Conservation (phyloP, 2,797 vertebrate genomes). For the Fundulus diaphanus region DNA sequence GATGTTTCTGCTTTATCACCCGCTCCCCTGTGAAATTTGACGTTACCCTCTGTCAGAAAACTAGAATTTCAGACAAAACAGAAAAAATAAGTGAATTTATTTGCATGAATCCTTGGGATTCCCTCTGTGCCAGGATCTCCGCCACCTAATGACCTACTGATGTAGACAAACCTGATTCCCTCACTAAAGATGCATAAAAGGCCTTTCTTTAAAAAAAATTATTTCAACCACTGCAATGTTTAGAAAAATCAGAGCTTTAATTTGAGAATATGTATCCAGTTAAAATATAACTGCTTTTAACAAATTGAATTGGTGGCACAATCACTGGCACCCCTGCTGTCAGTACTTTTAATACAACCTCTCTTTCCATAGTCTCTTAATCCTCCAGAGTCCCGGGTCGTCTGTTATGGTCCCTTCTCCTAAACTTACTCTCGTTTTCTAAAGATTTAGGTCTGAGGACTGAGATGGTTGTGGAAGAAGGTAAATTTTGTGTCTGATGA, state of each 20-base stretch:
- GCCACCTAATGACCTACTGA: neutral
- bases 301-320: neutral
- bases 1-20: neutral
- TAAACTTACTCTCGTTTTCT: no score
- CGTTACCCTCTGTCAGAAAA: neutral
- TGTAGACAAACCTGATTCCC: neutral
- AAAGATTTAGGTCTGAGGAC: no score
- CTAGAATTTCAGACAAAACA: slow-evolving; percentile 8
- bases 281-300: neutral
- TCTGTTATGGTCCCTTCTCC: neutral
- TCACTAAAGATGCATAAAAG: neutral
- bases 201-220: neutral
- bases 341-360: neutral
- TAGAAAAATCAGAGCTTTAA: neutral
- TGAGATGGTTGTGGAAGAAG: neutral
- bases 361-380: neutral
- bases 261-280: neutral
- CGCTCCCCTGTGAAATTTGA: neutral
- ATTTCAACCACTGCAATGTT: no score
- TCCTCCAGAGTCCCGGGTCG: neutral
- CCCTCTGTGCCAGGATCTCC: slow-evolving; percentile 25
- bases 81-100: neutral
- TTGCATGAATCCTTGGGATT: neutral
- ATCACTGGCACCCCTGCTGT: neutral
- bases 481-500: neutral